A percentile compares a stretch with the other conserved stretches of the same genome.
phyloP scores from a whole-genome alignment of 2,797 vertebrate genomes.

The Chelonia mydas region DNA sequence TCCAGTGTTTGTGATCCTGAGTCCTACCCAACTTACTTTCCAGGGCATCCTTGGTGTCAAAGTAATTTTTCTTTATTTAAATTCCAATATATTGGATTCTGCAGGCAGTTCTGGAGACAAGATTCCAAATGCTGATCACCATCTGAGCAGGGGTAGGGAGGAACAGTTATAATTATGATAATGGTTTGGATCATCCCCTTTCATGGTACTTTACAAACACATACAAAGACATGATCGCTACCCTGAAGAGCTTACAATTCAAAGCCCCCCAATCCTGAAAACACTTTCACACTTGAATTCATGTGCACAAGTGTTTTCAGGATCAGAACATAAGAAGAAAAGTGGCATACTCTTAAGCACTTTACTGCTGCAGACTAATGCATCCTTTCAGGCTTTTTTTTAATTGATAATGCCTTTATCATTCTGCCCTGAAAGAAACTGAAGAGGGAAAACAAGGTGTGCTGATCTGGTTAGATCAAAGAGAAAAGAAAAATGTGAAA shows the following conservation, averaged over 20 bases:
- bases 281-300: neutral
- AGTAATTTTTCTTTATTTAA: neutral
- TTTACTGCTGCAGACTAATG: neutral
- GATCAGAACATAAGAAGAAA: neutral
- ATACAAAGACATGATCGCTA: neutral
- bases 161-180: neutral
- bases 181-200: neutral
- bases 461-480: neutral
- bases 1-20: neutral
- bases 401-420: fast-evolving
- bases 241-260: neutral
- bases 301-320: neutral
- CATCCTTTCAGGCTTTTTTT: fast-evolving
- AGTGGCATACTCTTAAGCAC: neutral
- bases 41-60: neutral
- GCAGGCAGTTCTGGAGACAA: neutral
- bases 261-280: neutral
- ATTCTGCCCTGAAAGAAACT: neutral
- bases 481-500: neutral
- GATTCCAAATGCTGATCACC: neutral
- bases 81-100: neutral
- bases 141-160: fast-evolving
- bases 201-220: neutral
- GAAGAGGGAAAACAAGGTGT: neutral
- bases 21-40: neutral